A percentile compares a stretch with the other conserved stretches of the same genome.
Evolutionary conservation across 2,113 vertebrate genomes (phyloP).

Genomic region (Gambusia holbrooki): DNA sequence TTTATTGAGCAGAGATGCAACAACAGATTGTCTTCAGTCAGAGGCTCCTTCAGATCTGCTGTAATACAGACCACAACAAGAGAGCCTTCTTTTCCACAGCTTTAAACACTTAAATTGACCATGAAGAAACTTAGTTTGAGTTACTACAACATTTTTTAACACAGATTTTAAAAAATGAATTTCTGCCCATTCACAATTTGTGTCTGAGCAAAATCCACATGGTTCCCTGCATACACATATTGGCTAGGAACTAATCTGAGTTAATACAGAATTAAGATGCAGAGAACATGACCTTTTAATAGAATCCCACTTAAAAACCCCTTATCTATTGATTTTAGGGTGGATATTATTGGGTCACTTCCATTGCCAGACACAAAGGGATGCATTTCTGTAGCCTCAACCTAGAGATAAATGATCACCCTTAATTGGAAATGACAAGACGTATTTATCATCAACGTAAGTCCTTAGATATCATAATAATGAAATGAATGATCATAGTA

Average conservation of each 20-base stretch:
- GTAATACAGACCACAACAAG: too few species aligned
- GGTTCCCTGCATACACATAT: too few species aligned
- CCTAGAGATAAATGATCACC: constrained; percentile 48
- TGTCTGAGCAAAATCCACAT: too few species aligned
- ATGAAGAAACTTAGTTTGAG: background rate
- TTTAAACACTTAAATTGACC: background rate
- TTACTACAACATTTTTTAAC: too few species aligned
- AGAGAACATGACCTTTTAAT: too few species aligned
- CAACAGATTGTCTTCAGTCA: too few species aligned
- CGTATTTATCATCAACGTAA: background rate
- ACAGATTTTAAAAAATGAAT: too few species aligned
- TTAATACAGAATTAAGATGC: too few species aligned
- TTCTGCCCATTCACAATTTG: too few species aligned
- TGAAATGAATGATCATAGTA: background rate
- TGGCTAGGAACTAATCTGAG: too few species aligned
- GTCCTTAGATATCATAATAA: background rate
- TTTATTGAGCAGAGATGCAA: too few species aligned
- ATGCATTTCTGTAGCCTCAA: constrained; percentile 37
- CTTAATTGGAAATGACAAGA: constrained; percentile 56
- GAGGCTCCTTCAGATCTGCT: too few species aligned
- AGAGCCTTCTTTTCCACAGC: background rate
- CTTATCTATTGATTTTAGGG: background rate
- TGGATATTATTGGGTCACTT: background rate
- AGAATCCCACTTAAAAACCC: background rate
- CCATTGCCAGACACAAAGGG: constrained; percentile 22